Base-by-base conservation (phyloP, 2,113 vertebrate genomes). In the Archocentrus centrarchus region DNA sequence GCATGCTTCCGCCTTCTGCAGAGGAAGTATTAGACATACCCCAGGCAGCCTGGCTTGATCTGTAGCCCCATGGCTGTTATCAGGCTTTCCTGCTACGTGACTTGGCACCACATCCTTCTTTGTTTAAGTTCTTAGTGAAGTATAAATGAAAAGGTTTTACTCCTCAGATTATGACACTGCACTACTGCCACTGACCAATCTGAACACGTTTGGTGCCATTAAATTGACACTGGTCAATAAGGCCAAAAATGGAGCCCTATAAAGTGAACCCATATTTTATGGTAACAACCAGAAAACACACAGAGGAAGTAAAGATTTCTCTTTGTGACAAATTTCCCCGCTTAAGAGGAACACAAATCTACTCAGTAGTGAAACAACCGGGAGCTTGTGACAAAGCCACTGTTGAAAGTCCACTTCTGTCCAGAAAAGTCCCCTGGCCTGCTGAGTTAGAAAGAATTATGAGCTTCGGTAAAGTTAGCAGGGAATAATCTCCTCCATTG, bases 31-130 rank as follows among this genome's bases (percentile, higher is more conserved):
- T 64, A 86, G 83, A 91, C 80, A 84, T 82, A 86, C 80, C 75
- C 59, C 35, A 61, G 77, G 75, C 89, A 79, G 80, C 79, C 82
- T 37, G 55, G 70, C n/a, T 75, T 78, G 75, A 88, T 84, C 84
- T 86, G 73, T 50, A 84, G 75, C 79, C 66, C 44, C 57, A 20
- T 15, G 50, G 76, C 87, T 88, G 63, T 91, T 90, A 91, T 93
- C 91, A 59, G 70, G 53, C 73, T 84, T 91, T 89, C 87, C 92
- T 93, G 89, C 88, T 92, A 91, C 81, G 85, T 93, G 92, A 93
- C 90, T 91, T 92, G 82, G 90, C 85, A 87, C 73, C 59, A 77
- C 18, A n/a, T 82, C 44, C 17, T 37, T 80, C 63, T 90, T 87
- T 93, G 83, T 91, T 79, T 59, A 80, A 77, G 22, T 78, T 81